phyloP scores from a whole-genome alignment of 2,113 vertebrate species.

The Aphyosemion australe region DNA sequence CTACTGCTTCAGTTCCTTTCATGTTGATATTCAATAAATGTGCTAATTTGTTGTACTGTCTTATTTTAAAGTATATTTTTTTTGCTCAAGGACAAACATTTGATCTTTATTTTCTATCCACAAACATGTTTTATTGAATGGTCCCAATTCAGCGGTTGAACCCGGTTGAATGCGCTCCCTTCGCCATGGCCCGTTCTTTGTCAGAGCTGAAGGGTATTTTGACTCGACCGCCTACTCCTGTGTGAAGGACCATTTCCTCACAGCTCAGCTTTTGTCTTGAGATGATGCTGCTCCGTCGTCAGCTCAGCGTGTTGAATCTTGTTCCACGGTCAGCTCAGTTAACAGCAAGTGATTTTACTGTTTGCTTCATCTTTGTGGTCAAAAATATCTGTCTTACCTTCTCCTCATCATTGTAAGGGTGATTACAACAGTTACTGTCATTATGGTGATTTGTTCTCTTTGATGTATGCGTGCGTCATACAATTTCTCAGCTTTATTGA shows the following conservation, averaged over 20 bases:
- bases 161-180: slow-evolving; percentile 43
- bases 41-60: not conserved
- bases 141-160: slow-evolving; percentile 24
- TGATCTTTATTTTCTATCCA: not conserved
- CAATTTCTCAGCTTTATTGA: too few relatives aligned
- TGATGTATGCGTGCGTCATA: not conserved
- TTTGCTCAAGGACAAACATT: slow-evolving; percentile 10
- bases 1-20: not conserved
- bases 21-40: not conserved
- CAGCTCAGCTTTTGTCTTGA: slow-evolving; percentile 26
- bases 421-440: not conserved
- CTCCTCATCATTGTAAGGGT: not conserved
- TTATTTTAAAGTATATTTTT: not conserved
- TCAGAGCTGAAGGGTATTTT: slow-evolving; percentile 24
- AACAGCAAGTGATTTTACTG: too few relatives aligned
- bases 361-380: not conserved
- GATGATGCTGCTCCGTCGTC: slow-evolving; percentile 49
- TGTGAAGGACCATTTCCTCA: slow-evolving; percentile 28
- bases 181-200: slow-evolving; percentile 18
- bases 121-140: slow-evolving; percentile 17
- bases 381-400: not conserved
- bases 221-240: too few relatives aligned
- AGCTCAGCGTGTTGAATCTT: not conserved
- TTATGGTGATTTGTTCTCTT: not conserved
- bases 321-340: too few relatives aligned